Percentiles rank a stretch among this genome's conserved stretches.
These are phyloP conservation scores for Leiothrix lutea DNA, from an alignment of 2,113 vertebrate genomes.

Conservation along the genomic window DNA sequence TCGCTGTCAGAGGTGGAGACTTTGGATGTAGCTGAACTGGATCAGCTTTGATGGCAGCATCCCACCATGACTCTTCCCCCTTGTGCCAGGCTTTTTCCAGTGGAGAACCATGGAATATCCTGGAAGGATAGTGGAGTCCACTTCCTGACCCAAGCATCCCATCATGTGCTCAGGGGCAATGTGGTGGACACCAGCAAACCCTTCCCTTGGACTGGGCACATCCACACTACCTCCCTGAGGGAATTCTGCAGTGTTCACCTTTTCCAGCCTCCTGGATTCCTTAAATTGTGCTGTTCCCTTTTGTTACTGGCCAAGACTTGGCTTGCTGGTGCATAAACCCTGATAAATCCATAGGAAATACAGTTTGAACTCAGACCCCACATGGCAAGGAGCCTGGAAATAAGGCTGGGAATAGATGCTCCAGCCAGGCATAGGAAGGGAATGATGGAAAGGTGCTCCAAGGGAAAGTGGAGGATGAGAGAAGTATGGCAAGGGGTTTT, in stretches of 20 bases:
- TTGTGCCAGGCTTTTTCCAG: background rate
- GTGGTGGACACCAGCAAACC: background rate
- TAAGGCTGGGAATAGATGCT: background rate
- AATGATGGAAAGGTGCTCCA: background rate
- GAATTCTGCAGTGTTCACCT: background rate
- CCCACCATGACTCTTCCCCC: too few relatives aligned
- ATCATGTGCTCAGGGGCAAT: background rate
- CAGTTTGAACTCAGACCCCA: accelerated
- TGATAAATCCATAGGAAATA: background rate
- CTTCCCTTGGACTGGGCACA: background rate
- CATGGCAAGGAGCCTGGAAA: background rate
- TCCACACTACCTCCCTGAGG: accelerated
- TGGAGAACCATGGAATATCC: background rate
- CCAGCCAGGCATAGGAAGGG: background rate
- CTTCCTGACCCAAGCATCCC: background rate
- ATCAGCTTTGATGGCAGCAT: background rate
- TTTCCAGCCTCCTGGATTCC: background rate
- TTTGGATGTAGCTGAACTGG: background rate
- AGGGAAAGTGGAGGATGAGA: background rate
- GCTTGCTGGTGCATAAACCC: background rate
- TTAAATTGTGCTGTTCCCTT: background rate
- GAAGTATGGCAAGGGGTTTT: accelerated
- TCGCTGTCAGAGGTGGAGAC: background rate
- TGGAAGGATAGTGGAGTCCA: background rate
- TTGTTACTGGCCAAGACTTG: background rate